These are phyloP conservation scores for Echinarachnius parma DNA, from an alignment of 53 echinoderm and acorn worm species.

Conservation along the genomic window DNA sequence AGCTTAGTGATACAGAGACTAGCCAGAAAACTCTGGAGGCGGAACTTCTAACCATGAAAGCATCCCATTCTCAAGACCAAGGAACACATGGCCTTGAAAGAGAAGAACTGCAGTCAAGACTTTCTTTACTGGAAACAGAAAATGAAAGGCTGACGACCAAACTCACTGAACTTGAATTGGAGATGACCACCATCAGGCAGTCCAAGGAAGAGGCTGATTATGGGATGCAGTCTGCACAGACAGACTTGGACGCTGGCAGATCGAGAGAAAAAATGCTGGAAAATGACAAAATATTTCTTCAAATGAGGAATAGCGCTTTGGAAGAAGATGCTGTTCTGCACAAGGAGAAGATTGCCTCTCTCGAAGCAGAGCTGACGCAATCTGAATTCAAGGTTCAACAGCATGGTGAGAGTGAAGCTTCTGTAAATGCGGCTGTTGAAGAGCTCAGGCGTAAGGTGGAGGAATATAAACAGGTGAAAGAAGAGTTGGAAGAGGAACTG, in stretches of 20 bases:
- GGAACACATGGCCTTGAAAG: slow-evolving; percentile 28
- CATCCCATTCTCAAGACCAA: slow-evolving; percentile 1
- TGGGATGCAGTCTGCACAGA: slow-evolving; percentile 20
- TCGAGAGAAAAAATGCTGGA: slow-evolving; percentile 7
- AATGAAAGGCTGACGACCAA: slow-evolving; percentile 9
- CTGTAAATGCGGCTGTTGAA: slow-evolving; percentile 8
- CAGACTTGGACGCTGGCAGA: slow-evolving; percentile 30
- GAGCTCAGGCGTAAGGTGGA: slow-evolving; percentile 36
- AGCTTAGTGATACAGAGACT: slow-evolving; percentile 25
- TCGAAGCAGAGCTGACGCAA: slow-evolving; percentile 8
- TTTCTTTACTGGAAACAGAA: slow-evolving; percentile 19
- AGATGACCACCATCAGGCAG: slow-evolving; percentile 3
- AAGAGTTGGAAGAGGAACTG: slow-evolving; percentile 25
- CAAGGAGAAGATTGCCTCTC: slow-evolving; percentile 3
- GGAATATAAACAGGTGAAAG: slow-evolving; percentile 1
- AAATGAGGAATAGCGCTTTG: slow-evolving; percentile 11
- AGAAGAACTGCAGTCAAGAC: slow-evolving; percentile 28
- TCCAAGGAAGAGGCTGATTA: slow-evolving; percentile 33
- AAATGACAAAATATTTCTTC: slow-evolving; percentile 19
- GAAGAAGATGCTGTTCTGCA: slow-evolving; percentile 20
- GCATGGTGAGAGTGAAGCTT: not conserved
- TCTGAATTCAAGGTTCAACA: slow-evolving; percentile 8
- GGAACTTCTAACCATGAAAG: slow-evolving; percentile 41
- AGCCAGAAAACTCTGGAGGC: slow-evolving; percentile 15
- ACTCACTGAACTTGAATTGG: slow-evolving; percentile 2